These are phyloP conservation scores for Esox lucius DNA, from an alignment of 2,797 vertebrate genomes.

Conservation along the genomic window DNA sequence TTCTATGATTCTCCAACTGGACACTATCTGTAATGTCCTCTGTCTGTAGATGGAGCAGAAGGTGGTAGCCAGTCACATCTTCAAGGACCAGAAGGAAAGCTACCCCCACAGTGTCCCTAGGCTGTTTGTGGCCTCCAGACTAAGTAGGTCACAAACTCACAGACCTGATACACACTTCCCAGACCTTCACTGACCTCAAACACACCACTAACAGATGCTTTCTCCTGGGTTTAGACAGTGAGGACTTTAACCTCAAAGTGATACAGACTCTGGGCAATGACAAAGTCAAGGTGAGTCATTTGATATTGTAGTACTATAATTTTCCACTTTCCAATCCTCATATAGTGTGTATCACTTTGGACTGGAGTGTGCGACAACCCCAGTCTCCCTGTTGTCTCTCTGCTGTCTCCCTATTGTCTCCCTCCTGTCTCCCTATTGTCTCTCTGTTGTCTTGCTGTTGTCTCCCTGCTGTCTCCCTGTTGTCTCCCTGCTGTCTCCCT, in stretches of 20 bases:
- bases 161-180: not conserved
- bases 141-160: conserved; percentile 73
- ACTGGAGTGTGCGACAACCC: not conserved
- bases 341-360: not conserved
- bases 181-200: not conserved
- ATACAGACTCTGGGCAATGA: conserved; percentile 87
- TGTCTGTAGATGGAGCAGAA: conserved; percentile 89
- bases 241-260: conserved; percentile 91
- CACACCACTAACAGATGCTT: conserved; percentile 24
- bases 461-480: not conserved
- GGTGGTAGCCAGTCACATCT: conserved; percentile 92
- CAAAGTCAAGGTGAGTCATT: conserved; percentile 83
- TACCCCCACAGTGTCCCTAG: conserved; percentile 92
- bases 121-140: conserved; percentile 91
- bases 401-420: not conserved
- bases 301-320: not conserved
- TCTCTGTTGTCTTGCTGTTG: not conserved
- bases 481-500: not conserved
- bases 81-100: conserved; percentile 93
- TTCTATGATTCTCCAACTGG: too few relatives aligned
- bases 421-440: not conserved
- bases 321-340: not conserved
- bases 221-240: conserved; percentile 74
- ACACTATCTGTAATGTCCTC: not conserved
- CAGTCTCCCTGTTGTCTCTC: not conserved